phyloP scores from a whole-genome alignment of 2,888 invertebrate species.

The Pandemis corylana region DNA sequence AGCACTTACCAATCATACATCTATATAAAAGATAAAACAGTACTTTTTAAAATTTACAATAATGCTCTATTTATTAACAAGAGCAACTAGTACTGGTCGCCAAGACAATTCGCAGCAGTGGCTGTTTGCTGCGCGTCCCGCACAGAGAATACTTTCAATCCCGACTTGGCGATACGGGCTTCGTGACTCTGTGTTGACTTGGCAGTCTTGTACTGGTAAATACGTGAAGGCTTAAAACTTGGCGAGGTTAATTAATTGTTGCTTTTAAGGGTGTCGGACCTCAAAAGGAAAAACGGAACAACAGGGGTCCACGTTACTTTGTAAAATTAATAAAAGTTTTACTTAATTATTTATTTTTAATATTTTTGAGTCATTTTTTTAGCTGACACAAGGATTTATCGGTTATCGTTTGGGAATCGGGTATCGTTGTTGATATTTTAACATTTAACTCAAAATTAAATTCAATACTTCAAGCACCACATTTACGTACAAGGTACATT shows the following conservation, averaged over 20 bases:
- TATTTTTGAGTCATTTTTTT: too few species aligned
- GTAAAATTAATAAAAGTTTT: too few species aligned
- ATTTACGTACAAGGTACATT: too few species aligned
- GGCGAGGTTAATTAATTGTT: neutral
- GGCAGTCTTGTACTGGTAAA: conserved; percentile 44
- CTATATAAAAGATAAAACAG: neutral
- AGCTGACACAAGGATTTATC: too few species aligned
- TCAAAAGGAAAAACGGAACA: too few species aligned
- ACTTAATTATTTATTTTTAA: too few species aligned
- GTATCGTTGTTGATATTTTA: too few species aligned
- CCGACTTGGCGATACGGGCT: conserved; percentile 66
- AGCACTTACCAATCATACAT: neutral
- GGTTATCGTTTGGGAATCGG: too few species aligned
- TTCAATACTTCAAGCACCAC: too few species aligned
- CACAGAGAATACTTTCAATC: conserved; percentile 68
- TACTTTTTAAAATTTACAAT: neutral
- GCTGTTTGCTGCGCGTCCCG: conserved; percentile 56
- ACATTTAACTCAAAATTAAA: too few species aligned
- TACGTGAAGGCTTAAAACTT: neutral
- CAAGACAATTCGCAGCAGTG: conserved; percentile 58
- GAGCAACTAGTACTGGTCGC: conserved; percentile 46
- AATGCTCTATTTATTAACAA: neutral
- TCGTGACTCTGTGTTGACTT: conserved; percentile 70
- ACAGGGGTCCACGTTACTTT: too few species aligned
- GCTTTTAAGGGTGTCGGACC: neutral